Base-by-base conservation (phyloP, 2,797 vertebrate genomes). In the Molossus molossus region DNA sequence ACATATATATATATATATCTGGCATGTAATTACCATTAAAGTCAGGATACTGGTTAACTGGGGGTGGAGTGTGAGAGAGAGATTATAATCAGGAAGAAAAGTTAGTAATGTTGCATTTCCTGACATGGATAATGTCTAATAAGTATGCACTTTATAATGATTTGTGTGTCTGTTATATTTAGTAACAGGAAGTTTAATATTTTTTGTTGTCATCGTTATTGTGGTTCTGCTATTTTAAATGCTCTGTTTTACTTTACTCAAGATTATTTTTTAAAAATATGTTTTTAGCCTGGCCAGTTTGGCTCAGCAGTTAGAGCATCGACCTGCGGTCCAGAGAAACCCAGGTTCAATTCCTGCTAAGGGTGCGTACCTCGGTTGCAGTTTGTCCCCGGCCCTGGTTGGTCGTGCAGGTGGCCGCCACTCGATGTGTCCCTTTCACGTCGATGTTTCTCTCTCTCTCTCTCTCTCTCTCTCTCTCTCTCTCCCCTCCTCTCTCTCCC, bases 71-170 rank as follows among this genome's bases (percentile, higher is more conserved):
- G 5, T 23, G 37, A 87, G 53, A 90, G 37, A 87, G 53, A 90
- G 69, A 86, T 53, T 60, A 45, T 1, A 4, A 27, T 90, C 64
- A 73, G 40, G 23, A 94, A 94, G n/a, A 55, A 86, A 95, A 86
- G 62, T 40, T 75, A 81, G 80, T 23, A 72, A 91, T 65, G 57
- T 33, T 80, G 60, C 33, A 81, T 77, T 94, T 95, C 84, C 88
- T 89, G 93, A 76, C 55, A 60, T 48, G 60, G 14, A 11, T 29
- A 57, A 37, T 88, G 25, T 20, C 87, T 82, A 82, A 40, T 17
- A 14, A 40, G 5, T 57, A 90, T 58, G 33, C 77, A 45, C 55
- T 81, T 81, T 82, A 62, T 67, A 65, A 67, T 69, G 67, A 77
- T 67, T 89, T 79, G 55, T 65, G 45, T 76, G 15, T 55, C 7